Percentiles rank a stretch among this genome's conserved stretches.
Conservation (phyloP, 2,888 invertebrate species). For the Agrilus mali region DNA sequence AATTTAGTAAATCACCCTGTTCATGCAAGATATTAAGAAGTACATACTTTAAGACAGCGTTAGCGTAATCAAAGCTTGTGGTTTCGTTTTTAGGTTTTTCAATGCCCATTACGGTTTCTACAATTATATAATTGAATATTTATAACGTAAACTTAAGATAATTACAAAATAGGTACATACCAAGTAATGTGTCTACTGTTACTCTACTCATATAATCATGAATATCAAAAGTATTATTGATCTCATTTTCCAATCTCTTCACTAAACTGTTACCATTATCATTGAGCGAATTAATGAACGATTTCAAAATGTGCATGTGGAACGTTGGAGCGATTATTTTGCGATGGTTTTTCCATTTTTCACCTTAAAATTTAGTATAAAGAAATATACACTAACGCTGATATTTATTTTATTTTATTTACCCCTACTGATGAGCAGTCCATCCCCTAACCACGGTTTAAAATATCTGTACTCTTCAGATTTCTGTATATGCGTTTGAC, state of each 20-base stretch:
- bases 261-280: conserved; percentile 34
- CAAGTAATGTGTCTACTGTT: conserved; percentile 38
- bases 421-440: too few species aligned
- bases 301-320: conserved; percentile 37
- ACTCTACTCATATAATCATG: conserved; percentile 38
- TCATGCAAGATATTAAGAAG: too few species aligned
- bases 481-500: too few species aligned
- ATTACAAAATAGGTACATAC: conserved; percentile 12
- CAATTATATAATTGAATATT: too few species aligned
- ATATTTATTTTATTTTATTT: too few species aligned
- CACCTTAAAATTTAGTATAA: conserved; percentile 22
- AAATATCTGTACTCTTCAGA: too few species aligned
- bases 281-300: conserved; percentile 39
- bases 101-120: conserved; percentile 44
- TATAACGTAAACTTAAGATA: background rate
- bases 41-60: conserved; percentile 38
- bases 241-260: conserved; percentile 27
- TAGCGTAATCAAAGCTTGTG: conserved; percentile 39
- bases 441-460: too few species aligned
- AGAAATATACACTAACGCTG: too few species aligned
- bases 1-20: too few species aligned
- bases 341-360: conserved; percentile 38
- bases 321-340: conserved; percentile 42
- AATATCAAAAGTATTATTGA: conserved; percentile 35
- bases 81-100: conserved; percentile 33